Base-by-base conservation (phyloP, 1,140 invertebrate species). In the Drosophila seguyi region DNA sequence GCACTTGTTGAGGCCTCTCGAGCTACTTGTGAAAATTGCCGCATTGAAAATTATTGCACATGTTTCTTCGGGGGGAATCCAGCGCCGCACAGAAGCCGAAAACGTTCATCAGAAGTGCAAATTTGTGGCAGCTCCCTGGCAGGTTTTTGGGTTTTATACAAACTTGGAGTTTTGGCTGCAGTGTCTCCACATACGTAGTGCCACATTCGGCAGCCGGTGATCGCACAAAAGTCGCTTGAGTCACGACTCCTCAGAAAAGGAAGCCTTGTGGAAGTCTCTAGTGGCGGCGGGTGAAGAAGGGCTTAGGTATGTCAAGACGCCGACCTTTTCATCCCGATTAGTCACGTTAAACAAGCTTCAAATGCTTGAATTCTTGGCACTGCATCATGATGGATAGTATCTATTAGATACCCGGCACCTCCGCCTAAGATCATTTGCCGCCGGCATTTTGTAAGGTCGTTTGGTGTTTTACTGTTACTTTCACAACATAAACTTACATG, bases 21-120 rank as follows among this genome's bases (percentile, higher is more conserved):
- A 62, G 81, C 78, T 86, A 83, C 68, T 79, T 74, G 65, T 59
- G 25, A 55, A 55, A 65, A 59, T 73, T 31, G 56, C 50, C 36
- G 41, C 74, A 68, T 52, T 31, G 29, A 52, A 59, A 65, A 75
- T 76, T 44, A 76, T 76, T 73, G 81, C 77, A 75, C 82, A 79
- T 85, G 82, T 52, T 73, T 65, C 14, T 36, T 1, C 20, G 62
- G 59, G 57, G 78, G 62, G 77, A 72, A 69, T 44, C 67, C 50
- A 22, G 41, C 34, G 50, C 50, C 53, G 59, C 79, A 81, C 79
- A 78, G 79, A 79, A 82, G 80, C 80, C 63, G 16, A 67, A 71
- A 79, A 65, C 75, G 61, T 82, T 79, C 61, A 74, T 52, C 80
- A 75, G 61, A 75, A 83, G 77, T 76, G 81, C 81, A 85, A 85